Evolutionary conservation across 2,888 invertebrate genomes (phyloP).

Genomic region (Allolobophora icterica): DNA sequence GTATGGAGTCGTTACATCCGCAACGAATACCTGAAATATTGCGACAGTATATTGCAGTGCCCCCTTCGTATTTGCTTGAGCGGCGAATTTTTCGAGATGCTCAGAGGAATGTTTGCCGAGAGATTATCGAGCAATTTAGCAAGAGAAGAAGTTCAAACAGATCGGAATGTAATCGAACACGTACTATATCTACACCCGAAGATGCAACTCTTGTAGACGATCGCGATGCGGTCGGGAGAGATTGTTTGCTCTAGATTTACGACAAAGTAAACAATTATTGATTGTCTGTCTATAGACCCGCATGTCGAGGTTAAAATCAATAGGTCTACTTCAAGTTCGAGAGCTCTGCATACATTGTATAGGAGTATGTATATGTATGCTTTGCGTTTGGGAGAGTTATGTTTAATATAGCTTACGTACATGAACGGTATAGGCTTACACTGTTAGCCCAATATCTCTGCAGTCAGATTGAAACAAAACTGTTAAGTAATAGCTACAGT

Average conservation of each 20-base stretch:
- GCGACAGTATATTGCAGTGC: background rate
- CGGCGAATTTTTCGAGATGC: background rate
- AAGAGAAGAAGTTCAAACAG: background rate
- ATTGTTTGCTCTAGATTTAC: background rate
- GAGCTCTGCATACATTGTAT: background rate
- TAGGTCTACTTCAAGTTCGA: too few species aligned
- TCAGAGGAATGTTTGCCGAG: background rate
- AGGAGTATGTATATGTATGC: too few species aligned
- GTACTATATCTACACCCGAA: background rate
- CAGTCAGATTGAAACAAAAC: too few species aligned
- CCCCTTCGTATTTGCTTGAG: background rate
- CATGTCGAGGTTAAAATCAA: background rate
- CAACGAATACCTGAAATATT: background rate
- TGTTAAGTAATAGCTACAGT: too few species aligned
- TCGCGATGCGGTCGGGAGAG: background rate
- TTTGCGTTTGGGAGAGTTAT: background rate
- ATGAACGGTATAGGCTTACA: too few species aligned
- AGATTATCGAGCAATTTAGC: constrained; percentile 9
- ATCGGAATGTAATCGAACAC: constrained; percentile 3
- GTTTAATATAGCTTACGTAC: too few species aligned
- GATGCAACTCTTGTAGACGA: background rate
- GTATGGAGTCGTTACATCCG: background rate
- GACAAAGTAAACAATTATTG: background rate
- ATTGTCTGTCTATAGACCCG: background rate
- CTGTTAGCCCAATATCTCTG: too few species aligned